Percentiles rank a stretch among this genome's conserved stretches.
phyloP scores from a whole-genome alignment of 1,140 invertebrate genomes.

The Ceratosolen fusciceps region DNA sequence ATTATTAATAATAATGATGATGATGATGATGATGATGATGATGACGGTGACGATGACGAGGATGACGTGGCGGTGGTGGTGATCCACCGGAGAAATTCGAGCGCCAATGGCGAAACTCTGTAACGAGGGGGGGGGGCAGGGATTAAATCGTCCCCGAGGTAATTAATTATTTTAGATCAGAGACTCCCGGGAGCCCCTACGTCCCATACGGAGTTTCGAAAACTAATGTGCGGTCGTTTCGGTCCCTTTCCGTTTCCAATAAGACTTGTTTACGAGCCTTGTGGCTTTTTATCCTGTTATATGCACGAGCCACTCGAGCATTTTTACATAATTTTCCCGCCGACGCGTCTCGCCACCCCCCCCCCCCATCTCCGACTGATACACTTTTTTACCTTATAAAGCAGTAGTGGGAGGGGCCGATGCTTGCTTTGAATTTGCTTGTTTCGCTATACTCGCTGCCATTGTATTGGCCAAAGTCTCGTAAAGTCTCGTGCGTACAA shows the following conservation, averaged over 20 bases:
- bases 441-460: no score
- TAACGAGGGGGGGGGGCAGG: conserved; percentile 17
- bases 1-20: no score
- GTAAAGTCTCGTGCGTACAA: no score
- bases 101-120: not conserved
- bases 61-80: not conserved
- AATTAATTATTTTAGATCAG: conserved; percentile 10
- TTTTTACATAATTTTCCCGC: not conserved
- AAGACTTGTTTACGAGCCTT: not conserved
- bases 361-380: no score
- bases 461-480: no score
- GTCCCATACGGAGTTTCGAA: not conserved
- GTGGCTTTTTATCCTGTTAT: not conserved
- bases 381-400: no score
- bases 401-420: no score
- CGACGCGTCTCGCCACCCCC: no score
- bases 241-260: not conserved
- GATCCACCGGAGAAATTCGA: not conserved
- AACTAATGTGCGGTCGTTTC: not conserved
- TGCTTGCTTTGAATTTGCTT: no score
- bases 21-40: conserved; percentile 12
- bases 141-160: not conserved
- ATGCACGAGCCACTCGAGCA: not conserved
- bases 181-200: no score
- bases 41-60: not conserved